phyloP scores from a whole-genome alignment of 1,140 invertebrate genomes.

The Hylaeus volcanicus region DNA sequence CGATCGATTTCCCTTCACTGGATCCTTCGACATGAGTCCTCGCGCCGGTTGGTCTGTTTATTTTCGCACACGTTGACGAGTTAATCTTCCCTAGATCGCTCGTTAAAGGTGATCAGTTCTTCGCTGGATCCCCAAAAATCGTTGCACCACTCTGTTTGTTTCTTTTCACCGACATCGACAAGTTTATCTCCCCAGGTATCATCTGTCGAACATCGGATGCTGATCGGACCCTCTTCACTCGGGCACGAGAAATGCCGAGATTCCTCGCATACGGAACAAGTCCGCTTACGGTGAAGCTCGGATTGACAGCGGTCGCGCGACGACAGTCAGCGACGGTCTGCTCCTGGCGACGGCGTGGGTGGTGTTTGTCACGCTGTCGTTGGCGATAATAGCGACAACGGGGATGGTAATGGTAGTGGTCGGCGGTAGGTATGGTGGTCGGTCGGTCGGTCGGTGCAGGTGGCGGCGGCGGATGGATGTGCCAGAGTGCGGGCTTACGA shows the following conservation, averaged over 20 bases:
- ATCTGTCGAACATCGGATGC: too few relatives aligned
- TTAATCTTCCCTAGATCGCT: too few relatives aligned
- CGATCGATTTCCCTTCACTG: background rate
- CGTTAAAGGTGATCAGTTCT: too few relatives aligned
- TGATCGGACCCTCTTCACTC: too few relatives aligned
- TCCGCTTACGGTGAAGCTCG: background rate
- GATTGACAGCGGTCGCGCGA: conserved; percentile 34
- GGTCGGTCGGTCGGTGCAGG: conserved; percentile 53
- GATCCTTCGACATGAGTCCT: background rate
- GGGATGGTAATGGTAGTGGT: conserved; percentile 40
- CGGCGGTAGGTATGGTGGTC: conserved; percentile 54
- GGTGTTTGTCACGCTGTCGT: conserved; percentile 16
- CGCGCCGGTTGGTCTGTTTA: background rate
- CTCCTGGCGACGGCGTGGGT: conserved; percentile 28
- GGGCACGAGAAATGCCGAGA: background rate
- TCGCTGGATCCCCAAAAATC: too few relatives aligned
- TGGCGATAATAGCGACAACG: conserved; percentile 23
- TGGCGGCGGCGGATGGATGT: conserved; percentile 66
- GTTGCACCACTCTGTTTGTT: too few relatives aligned
- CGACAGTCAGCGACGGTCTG: background rate
- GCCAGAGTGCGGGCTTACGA: conserved; percentile 74
- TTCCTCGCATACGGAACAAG: too few relatives aligned
- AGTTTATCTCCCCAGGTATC: too few relatives aligned
- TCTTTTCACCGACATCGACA: too few relatives aligned
- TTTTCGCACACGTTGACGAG: too few relatives aligned